A percentile compares a stretch with the other conserved stretches of the same genome.
Evolutionary conservation across 2,888 invertebrate species (phyloP).

Genomic region (Xestia c-nigrum): DNA sequence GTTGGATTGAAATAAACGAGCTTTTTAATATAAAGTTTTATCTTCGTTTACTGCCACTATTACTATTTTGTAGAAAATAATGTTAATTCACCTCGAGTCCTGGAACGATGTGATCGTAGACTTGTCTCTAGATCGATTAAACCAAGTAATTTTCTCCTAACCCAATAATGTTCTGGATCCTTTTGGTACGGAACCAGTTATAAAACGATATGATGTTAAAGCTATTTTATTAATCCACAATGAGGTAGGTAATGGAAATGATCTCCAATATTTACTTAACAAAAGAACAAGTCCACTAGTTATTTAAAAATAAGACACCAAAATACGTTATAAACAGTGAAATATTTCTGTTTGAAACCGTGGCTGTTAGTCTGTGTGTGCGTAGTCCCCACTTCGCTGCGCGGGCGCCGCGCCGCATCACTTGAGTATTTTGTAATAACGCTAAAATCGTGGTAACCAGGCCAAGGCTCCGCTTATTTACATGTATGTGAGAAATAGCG

Average conservation of each 20-base stretch:
- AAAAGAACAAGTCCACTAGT: constrained; percentile 2
- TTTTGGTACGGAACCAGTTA: neutral
- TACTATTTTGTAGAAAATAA: neutral
- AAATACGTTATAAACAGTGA: constrained; percentile 4
- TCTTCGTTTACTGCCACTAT: neutral
- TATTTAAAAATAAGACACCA: constrained; percentile 18
- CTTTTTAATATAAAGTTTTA: neutral
- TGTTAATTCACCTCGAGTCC: neutral
- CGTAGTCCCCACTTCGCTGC: constrained; percentile 61
- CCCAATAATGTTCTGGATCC: neutral
- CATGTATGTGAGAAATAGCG: constrained; percentile 89
- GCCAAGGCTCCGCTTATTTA: constrained; percentile 89
- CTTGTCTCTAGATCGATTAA: neutral
- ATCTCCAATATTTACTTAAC: neutral
- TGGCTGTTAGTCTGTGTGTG: constrained; percentile 42
- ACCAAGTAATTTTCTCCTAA: neutral
- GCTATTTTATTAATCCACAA: neutral
- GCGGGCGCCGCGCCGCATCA: constrained; percentile 81
- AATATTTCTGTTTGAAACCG: constrained; percentile 39
- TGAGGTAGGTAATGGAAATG: neutral
- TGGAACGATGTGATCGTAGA: neutral
- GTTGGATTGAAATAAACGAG: constrained; percentile 4
- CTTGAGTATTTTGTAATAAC: constrained; percentile 87
- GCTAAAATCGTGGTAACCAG: constrained; percentile 90
- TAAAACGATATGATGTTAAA: neutral